phyloP scores from a whole-genome alignment of 2,113 vertebrate genomes.

The Melanotaenia duboulayi region DNA sequence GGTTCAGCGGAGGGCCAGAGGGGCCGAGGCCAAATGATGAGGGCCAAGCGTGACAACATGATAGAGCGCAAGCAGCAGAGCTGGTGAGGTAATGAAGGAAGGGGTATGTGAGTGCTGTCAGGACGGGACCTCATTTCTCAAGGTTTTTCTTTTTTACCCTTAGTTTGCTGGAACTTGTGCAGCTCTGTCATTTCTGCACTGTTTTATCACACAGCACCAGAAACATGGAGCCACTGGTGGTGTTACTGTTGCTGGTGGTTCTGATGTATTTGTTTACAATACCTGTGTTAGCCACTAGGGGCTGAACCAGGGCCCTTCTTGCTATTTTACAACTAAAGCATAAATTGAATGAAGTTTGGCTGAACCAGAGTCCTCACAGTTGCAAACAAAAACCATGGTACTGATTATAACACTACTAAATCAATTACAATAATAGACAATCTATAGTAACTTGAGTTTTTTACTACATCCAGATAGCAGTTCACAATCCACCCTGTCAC shows the following conservation, averaged over 20 bases:
- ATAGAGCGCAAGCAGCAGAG: constrained; percentile 43
- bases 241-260: not conserved
- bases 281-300: too few relatives aligned
- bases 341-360: too few relatives aligned
- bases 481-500: too few relatives aligned
- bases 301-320: too few relatives aligned
- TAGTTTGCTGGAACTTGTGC: constrained; percentile 3
- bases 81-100: constrained; percentile 53
- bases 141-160: constrained; percentile 41
- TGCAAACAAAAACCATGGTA: too few relatives aligned
- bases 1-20: constrained; percentile 58
- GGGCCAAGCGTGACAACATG: constrained; percentile 49
- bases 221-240: not conserved
- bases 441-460: too few relatives aligned
- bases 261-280: too few relatives aligned
- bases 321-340: too few relatives aligned
- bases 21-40: constrained; percentile 52
- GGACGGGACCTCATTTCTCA: constrained; percentile 34
- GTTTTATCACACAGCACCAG: constrained; percentile 18
- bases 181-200: constrained; percentile 29
- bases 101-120: constrained; percentile 39
- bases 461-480: too few relatives aligned
- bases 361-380: too few relatives aligned
- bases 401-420: too few relatives aligned
- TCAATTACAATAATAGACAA: too few relatives aligned